Evolutionary conservation across 1,140 invertebrate genomes (phyloP), one percentile per base, ranked within the genome.

Genomic region (Apis cerana): DNA sequence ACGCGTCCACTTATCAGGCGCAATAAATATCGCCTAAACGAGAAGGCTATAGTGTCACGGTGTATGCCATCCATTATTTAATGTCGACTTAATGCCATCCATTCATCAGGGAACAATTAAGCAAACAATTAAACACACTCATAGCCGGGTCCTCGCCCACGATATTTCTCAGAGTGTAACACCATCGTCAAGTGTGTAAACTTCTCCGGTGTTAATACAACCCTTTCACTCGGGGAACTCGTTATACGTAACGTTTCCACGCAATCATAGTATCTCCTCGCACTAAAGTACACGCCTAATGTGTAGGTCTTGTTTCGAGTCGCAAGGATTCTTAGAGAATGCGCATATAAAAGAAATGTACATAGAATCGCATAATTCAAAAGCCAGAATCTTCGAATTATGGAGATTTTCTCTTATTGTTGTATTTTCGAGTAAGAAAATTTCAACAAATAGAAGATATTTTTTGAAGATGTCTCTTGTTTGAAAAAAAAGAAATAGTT

Each of bases 221-320:
- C 61, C 80, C 84, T 83, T 85, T 85, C 84, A 85, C 84, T 85
- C 67, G 56, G 50, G 33, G 33, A 78, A 83, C 80, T 82, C 74
- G 61, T 82, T 83, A 23, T 58, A 68, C 80, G 50, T 77, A 83
- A 82, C 69, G 68, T 62, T 54, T 27, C 69, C 27, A 71, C 54
- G 62, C 82, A 65, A 80, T 83, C 71, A 67, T 69, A 61, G 68
- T 75, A 64, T 43, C 27, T 15, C 61, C 61, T 23, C 19, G 23
- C n/a, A 52, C 64, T n/a, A 27, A 7, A 56, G 67, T 61, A 61
- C 64, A 81, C 82, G 70, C 77, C 82, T 81, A 68, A 81, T n/a
- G 82, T 65, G 82, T 86, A 72, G 71, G 75, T 27, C 70, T 58
- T 62, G 43, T 43, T 15, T 59, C 62, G 17, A 23, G 15, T 65